Conservation (phyloP, 2,888 invertebrate genomes). For the Temnothorax unifasciatus region DNA sequence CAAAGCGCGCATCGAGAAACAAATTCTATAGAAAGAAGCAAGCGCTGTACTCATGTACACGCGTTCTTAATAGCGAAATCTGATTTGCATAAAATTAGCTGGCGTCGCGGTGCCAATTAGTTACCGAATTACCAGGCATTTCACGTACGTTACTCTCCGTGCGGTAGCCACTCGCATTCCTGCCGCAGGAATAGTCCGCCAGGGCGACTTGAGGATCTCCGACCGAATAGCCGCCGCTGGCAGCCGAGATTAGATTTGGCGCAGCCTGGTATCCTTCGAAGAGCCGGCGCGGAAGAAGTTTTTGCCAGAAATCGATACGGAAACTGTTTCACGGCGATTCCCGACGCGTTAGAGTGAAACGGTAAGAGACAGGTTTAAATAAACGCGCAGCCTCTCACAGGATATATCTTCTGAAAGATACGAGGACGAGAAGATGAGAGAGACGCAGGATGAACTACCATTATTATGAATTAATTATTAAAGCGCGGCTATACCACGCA, state of each 20-base stretch:
- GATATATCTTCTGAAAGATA: neutral
- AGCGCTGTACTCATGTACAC: slow-evolving; percentile 33
- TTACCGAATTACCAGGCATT: slow-evolving; percentile 71
- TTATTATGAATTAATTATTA: neutral
- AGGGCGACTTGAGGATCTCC: slow-evolving; percentile 26
- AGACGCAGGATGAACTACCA: neutral
- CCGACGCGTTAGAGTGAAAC: slow-evolving; percentile 8
- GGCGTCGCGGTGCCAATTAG: slow-evolving; percentile 18
- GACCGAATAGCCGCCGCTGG: slow-evolving; percentile 12
- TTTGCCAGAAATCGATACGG: slow-evolving; percentile 40
- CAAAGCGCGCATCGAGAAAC: neutral
- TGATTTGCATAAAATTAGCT: slow-evolving; percentile 74
- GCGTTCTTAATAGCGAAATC: slow-evolving; percentile 65
- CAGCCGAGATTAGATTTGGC: slow-evolving; percentile 45
- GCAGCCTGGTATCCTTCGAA: slow-evolving; percentile 15
- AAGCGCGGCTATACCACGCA: neutral
- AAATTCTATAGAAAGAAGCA: neutral
- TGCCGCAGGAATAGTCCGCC: slow-evolving; percentile 1
- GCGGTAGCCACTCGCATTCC: neutral
- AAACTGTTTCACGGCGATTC: slow-evolving; percentile 46
- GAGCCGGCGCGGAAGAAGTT: slow-evolving; percentile 37
- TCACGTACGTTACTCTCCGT: slow-evolving; percentile 63
- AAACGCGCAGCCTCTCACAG: slow-evolving; percentile 9
- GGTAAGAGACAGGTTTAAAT: slow-evolving; percentile 24
- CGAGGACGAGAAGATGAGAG: neutral